Conservation (phyloP, 1,140 invertebrate genomes). For the Gerris buenoi region DNA sequence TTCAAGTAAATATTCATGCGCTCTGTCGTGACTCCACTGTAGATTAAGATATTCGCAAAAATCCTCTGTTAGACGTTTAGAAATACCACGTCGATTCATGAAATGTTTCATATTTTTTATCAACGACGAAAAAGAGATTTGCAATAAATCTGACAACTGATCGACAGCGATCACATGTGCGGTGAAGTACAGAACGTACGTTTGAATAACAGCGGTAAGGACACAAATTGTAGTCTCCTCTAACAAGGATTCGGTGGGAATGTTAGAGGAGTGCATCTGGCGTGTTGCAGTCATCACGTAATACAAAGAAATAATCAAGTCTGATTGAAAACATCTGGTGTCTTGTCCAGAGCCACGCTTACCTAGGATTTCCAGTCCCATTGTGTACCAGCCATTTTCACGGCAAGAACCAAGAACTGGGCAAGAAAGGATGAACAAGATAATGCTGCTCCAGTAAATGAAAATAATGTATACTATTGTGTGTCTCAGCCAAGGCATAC, state of each 20-base stretch:
- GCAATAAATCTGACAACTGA: not conserved
- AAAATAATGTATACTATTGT: not conserved
- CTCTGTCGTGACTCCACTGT: not conserved
- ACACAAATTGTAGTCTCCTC: not conserved
- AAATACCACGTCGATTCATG: not conserved
- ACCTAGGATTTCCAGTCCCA: not conserved
- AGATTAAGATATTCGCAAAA: not conserved
- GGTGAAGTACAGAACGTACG: not conserved
- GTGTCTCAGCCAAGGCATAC: not conserved
- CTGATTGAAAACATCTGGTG: not conserved
- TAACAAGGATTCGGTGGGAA: not conserved
- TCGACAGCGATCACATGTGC: not conserved
- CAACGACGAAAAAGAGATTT: not conserved
- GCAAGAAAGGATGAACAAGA: not conserved
- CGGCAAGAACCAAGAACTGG: not conserved
- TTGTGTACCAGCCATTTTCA: not conserved
- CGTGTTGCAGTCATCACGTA: not conserved
- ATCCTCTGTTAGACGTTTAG: not conserved
- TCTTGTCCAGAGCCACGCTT: not conserved
- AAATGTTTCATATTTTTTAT: not conserved
- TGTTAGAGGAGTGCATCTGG: not conserved
- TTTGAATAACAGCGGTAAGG: not conserved
- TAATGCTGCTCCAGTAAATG: not conserved
- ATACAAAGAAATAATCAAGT: not conserved
- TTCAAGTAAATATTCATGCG: not conserved